These are phyloP conservation scores for Gisinianus flammeolus DNA, from an alignment of 2,888 invertebrate genomes.

Conservation along the genomic window DNA sequence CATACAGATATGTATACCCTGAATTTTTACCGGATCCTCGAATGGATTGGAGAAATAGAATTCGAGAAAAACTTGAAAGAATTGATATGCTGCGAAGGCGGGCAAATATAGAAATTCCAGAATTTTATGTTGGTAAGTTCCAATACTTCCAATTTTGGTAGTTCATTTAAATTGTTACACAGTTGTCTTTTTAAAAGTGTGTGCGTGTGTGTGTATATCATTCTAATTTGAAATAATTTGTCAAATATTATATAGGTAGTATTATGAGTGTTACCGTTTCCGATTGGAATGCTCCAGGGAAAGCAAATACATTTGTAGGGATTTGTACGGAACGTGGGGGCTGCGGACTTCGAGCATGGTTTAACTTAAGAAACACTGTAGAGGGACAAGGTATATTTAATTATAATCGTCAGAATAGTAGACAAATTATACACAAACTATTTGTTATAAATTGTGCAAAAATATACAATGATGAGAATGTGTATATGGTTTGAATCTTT, in stretches of 20 bases:
- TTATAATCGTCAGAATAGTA: not conserved
- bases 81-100: constrained; percentile 90
- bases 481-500: not conserved
- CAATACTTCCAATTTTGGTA: not conserved
- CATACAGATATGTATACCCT: constrained; percentile 76
- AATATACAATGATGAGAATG: not conserved
- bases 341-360: constrained; percentile 81
- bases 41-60: constrained; percentile 74
- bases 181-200: not conserved
- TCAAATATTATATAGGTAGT: constrained; percentile 69
- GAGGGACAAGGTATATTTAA: constrained; percentile 77
- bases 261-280: constrained; percentile 86
- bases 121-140: constrained; percentile 92
- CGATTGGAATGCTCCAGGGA: constrained; percentile 83
- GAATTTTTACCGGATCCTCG: constrained; percentile 92
- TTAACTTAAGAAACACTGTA: constrained; percentile 89
- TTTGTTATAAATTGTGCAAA: not conserved
- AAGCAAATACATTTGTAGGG: constrained; percentile 85
- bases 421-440: not conserved
- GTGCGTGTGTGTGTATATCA: not conserved
- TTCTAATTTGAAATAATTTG: not conserved
- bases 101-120: constrained; percentile 84
- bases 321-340: constrained; percentile 89
- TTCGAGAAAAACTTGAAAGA: constrained; percentile 88
- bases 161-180: not conserved